Conservation (phyloP, 1,140 invertebrate genomes). For the Tenebrio molitor region DNA sequence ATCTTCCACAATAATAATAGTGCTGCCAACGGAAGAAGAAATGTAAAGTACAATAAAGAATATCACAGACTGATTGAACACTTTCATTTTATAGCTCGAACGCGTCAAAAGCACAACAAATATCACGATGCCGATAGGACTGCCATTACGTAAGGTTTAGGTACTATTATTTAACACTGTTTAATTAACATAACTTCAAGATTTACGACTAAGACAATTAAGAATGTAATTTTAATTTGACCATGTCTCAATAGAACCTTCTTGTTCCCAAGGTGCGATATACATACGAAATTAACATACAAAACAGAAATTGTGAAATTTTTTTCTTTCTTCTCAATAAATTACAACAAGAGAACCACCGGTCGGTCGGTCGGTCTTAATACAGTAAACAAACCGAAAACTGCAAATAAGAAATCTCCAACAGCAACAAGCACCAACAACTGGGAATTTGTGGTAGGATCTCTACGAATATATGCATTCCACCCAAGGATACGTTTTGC, state of each 20-base stretch:
- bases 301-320: constrained; percentile 42
- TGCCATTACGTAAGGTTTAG: constrained; percentile 18
- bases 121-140: not conserved
- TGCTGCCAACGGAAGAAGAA: constrained; percentile 46
- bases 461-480: constrained; percentile 58
- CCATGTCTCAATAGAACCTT: constrained; percentile 47
- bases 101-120: constrained; percentile 6
- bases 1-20: constrained; percentile 64
- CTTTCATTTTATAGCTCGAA: constrained; percentile 41
- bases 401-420: constrained; percentile 23
- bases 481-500: constrained; percentile 58
- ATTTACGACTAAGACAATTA: constrained; percentile 37
- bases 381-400: constrained; percentile 31
- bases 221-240: constrained; percentile 47
- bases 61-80: constrained; percentile 52
- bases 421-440: constrained; percentile 18
- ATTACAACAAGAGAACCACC: constrained; percentile 1
- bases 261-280: constrained; percentile 43
- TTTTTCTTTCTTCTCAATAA: constrained; percentile 28
- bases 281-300: constrained; percentile 46
- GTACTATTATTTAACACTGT: constrained; percentile 32
- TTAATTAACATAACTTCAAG: constrained; percentile 38
- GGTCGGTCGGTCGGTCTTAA: too few relatives aligned
- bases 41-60: constrained; percentile 48
- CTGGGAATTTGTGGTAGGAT: constrained; percentile 45